Base-by-base conservation (phyloP, 37 sponge, comb jelly and placozoan genomes). In the Spongia lamella region DNA sequence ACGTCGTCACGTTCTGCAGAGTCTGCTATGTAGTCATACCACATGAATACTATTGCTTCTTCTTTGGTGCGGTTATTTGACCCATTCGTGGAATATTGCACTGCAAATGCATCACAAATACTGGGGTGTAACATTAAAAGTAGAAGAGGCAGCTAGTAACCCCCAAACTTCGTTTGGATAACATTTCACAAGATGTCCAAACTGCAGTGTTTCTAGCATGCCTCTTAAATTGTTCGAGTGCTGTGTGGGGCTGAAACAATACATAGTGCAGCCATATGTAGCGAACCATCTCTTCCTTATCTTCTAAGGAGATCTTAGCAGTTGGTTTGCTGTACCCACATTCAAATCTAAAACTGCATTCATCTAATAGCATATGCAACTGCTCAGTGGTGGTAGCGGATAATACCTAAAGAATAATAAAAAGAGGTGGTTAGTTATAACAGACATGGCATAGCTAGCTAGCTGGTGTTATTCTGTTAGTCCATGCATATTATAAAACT, bases 191-290 rank as follows among this genome's bases (percentile, higher is more conserved):
- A 43, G 47, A 43, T 43, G 47, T 5, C 7, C 9, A 43, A 43
- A 43, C 9, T 43, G 47, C 9, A 43, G 9, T 13, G 47, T 9
- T 13, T 43, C 47, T n/a, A n/a, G n/a, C n/a, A n/a, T n/a, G n/a
- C n/a, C n/a, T 75, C 30, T 35, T 2, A 9, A 75, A 35, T 22
- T 75, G 76, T 25, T 38, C 52, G 7, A 75, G 33, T 26, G 61
- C 76, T 25, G 75, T 62, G 30, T 60, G 75, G 24, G 75, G 75
- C 14, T 24, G 33, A 40, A 75, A 75, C n/a, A n/a, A n/a, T n/a
- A n/a, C n/a, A n/a, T n/a, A n/a, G n/a, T n/a, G n/a, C n/a, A n/a
- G n/a, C n/a, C 30, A 63, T 30, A 19, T 75, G 76, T 2, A 75
- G 76, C 63, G 38, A 13, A 75, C 29, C 1, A 75, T 14, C 20